Percentiles rank a stretch among this genome's conserved stretches.
These are phyloP conservation scores for Girardia tigrina DNA, from an alignment of 2,888 invertebrate species.

Conservation along the genomic window DNA sequence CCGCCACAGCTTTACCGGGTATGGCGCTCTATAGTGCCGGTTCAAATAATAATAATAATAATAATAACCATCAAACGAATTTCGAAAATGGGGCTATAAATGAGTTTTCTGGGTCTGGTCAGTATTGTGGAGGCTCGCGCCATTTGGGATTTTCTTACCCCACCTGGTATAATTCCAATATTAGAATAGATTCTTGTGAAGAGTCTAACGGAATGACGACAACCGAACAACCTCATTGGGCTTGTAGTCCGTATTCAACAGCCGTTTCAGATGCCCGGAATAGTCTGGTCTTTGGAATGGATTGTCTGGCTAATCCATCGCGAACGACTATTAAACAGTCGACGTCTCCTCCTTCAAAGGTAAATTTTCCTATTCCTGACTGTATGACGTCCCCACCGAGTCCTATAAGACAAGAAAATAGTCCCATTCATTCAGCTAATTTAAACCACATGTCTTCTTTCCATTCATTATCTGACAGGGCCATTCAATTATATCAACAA, in stretches of 20 bases:
- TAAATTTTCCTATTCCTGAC: not conserved
- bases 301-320: not conserved
- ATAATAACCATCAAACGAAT: not conserved
- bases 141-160: conserved; percentile 2
- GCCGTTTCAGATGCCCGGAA: not conserved
- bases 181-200: not conserved
- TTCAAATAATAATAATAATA: not conserved
- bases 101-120: not conserved
- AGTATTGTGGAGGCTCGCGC: conserved; percentile 10
- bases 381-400: not conserved
- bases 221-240: not conserved
- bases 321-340: conserved; percentile 2
- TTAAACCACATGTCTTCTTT: conserved; percentile 18
- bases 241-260: not conserved
- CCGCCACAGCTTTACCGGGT: not conserved
- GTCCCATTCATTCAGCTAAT: not conserved
- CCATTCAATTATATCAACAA: conserved; percentile 8
- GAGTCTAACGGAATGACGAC: conserved; percentile 8
- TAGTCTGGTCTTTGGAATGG: conserved; percentile 1
- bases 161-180: conserved; percentile 7
- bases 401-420: conserved; percentile 9
- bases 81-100: not conserved
- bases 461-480: conserved; percentile 3
- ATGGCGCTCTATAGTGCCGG: not conserved
- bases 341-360: not conserved